Evolutionary conservation across 2,888 invertebrate species (phyloP), one percentile per base, ranked within the genome.

Genomic region (Drosophila mimetica): DNA sequence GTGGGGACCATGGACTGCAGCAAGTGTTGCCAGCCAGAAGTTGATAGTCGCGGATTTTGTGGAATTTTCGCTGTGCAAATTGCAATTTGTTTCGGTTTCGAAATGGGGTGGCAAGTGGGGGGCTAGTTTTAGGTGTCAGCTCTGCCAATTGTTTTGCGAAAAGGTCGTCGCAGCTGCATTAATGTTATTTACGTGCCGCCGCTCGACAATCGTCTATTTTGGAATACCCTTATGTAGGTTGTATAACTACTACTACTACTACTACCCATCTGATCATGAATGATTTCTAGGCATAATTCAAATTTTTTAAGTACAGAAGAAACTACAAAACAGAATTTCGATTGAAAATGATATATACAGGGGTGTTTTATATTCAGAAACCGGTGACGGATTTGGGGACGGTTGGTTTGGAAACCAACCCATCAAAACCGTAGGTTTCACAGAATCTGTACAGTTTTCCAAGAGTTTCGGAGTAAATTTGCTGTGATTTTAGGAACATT

Each of bases 101-200:
- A 14, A 20, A 30, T 13, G 6, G 58, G 41, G 41, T 7, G 32
- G 9, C 8, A 14, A 20, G 20, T 13, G 6, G 58, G 41, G 53
- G 53, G 18, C 30, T 2, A 51, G 42, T 13, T 46, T 28, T 37
- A 63, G 48, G 48, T 63, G 63, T 64, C 63, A 28, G 41, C 18
- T 41, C 6, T 4, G 25, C 39, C 63, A 66, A 71, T 48, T 47
- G 74, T 44, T 65, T 36, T 22, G 44, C 44, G 14, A 44, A 60
- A 60, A 60, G 60, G 59, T 60, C 59, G 16, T 2, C 9, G 36
- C 20, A 60, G 22, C 36, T 69, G 34, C 64, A 50, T 41, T 69
- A 63, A 77, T 75, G 67, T 53, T 36, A 20, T 47, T 54, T 59
- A 78, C 57, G 65, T 72, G 81, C 34, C 22, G 8, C 16, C 34